Conservation (phyloP, 2,113 vertebrate genomes). For the Oncorhynchus keta region DNA sequence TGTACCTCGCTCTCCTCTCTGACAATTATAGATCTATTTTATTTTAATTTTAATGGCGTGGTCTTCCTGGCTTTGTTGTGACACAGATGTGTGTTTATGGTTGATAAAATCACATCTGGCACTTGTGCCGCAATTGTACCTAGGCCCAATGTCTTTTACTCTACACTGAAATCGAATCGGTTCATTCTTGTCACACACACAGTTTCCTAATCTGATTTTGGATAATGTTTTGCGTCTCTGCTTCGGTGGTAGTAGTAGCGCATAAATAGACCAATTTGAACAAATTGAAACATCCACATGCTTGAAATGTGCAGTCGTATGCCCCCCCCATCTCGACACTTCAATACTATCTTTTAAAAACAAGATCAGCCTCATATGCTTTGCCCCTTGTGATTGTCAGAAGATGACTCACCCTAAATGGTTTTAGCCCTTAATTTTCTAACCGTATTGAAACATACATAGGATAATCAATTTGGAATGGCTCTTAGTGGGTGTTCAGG, state of each 20-base stretch:
- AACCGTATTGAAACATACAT: slow-evolving; percentile 51
- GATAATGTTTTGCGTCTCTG: slow-evolving; percentile 39
- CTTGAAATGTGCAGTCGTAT: slow-evolving; percentile 62
- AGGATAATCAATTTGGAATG: slow-evolving; percentile 62
- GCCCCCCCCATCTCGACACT: slow-evolving; percentile 41
- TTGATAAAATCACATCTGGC: too few species aligned
- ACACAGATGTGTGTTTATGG: too few species aligned
- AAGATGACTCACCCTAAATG: slow-evolving; percentile 53
- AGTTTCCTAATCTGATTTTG: slow-evolving; percentile 52
- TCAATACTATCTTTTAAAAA: slow-evolving; percentile 53
- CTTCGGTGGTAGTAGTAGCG: slow-evolving; percentile 1
- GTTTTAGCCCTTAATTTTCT: slow-evolving; percentile 57
- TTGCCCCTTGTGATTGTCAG: slow-evolving; percentile 56
- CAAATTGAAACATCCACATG: slow-evolving; percentile 58
- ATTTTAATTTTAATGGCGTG: too few species aligned
- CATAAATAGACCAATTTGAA: slow-evolving; percentile 55
- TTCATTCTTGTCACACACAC: slow-evolving; percentile 38
- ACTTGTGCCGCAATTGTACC: too few species aligned
- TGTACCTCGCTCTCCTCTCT: too few species aligned
- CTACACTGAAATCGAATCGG: slow-evolving; percentile 36
- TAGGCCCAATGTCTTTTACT: slow-evolving; percentile 30
- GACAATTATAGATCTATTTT: too few species aligned
- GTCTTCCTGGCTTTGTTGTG: too few species aligned
- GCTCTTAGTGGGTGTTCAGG: slow-evolving; percentile 49
- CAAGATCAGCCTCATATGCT: slow-evolving; percentile 64